phyloP scores from a whole-genome alignment of 2,797 vertebrate genomes.

The Tiaroga cobitis region DNA sequence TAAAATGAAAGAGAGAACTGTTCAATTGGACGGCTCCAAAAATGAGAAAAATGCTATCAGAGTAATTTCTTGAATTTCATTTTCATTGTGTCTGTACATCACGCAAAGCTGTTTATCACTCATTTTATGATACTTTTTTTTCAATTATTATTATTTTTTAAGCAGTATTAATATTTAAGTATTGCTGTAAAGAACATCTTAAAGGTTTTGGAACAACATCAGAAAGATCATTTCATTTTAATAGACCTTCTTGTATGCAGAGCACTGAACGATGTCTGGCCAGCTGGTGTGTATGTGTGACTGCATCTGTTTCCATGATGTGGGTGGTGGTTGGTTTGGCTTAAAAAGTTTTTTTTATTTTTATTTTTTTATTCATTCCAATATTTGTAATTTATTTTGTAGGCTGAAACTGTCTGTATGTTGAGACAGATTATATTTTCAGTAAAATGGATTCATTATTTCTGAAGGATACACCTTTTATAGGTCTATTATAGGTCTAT shows the following conservation, averaged over 20 bases:
- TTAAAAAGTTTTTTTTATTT: not conserved
- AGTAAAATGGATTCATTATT: not conserved
- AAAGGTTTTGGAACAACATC: not conserved
- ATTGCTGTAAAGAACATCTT: not conserved
- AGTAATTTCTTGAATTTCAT: not conserved
- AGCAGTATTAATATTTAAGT: too few species aligned
- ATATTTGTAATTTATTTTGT: not conserved
- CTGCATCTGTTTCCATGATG: constrained; percentile 14
- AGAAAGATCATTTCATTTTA: not conserved
- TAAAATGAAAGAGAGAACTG: not conserved
- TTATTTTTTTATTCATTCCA: not conserved
- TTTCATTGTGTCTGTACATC: not conserved
- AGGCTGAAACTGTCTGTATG: not conserved
- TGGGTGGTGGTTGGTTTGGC: not conserved
- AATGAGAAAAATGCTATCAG: not conserved
- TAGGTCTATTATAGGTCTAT: not conserved
- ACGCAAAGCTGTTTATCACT: not conserved
- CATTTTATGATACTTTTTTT: not conserved
- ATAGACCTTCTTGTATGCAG: not conserved
- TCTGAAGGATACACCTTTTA: not conserved
- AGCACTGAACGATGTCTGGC: constrained; percentile 12
- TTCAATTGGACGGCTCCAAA: not conserved
- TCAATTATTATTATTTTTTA: not conserved
- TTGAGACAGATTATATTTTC: not conserved
- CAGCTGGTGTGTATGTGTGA: constrained; percentile 28